Base-by-base conservation (phyloP, 1,140 invertebrate genomes). In the Calephelis nemesis region DNA sequence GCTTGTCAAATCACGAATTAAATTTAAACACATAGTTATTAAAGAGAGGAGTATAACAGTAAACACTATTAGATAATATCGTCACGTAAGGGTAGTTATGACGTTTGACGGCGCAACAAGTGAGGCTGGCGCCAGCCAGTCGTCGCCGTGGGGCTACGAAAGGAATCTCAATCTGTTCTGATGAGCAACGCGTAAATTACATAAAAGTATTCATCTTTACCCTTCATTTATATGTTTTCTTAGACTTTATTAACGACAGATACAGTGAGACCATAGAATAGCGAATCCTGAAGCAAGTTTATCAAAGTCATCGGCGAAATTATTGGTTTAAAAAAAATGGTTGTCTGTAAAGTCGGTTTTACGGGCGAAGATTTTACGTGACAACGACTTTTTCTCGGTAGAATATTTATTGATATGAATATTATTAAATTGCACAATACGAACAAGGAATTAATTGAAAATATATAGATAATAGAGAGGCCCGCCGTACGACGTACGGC, bases 141-240 rank as follows among this genome's bases (percentile, higher is more conserved):
- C 83, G 84, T 68, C 85, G 74, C 73, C 81, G 74, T 77, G 81
- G 74, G 81, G 78, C 72, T 76, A 72, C 74, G 74, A 77, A 75
- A 79, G 81, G 84, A 87, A 89, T 89, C 87, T 84, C 83, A 89
- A 89, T 87, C 83, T 87, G 82, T 77, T 70, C 74, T 73, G 87
- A 87, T 86, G 86, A 80, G 82, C 78, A 75, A 87, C 79, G 83
- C 84, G 87, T 81, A 84, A 86, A 87, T 87, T 87, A 87, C 83
- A 83, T 45, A 66, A 50, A 65, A 65, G 48, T 50, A 39, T 48
- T 39, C 15, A 47, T n/a, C 47, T 47, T 10, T 10, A 30, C 19
- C 63, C 30, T 30, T 13, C 40, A 49, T 49, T 49, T 50, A 30
- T 52, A 50, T 1, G 13, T 52, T 52, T 13, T 50, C 64, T 42